Base-by-base conservation (phyloP, 2,113 vertebrate genomes). In the Jaculus jaculus region DNA sequence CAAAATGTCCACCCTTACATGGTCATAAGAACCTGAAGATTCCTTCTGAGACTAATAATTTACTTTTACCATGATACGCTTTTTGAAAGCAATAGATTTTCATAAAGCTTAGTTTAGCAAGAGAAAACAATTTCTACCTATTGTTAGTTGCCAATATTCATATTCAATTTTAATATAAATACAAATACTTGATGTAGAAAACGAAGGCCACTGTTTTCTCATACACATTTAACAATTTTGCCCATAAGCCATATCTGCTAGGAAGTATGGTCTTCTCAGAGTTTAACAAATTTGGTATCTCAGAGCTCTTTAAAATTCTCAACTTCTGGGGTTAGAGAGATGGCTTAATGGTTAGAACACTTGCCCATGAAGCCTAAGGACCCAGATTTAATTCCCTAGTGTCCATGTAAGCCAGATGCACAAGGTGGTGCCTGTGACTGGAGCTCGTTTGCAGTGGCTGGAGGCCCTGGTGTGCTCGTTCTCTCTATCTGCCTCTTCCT, bases 31-130 rank as follows among this genome's bases (percentile, higher is more conserved):
- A 81, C 11, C 18, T 42, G 30, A 21, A 61, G 6, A 39, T 47
- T 32, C 58, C 63, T 60, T 84, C 39, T 8, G 39, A 89, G 39
- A n/a, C 83, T 75, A 13, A 30, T 58, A 58, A 69, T 72, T 69
- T 58, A 37, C 51, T 32, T 73, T 69, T 3, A 83, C 17, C n/a
- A 1, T 34, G 16, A 3, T 71, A 10, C 15, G n/a, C 5, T 34
- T 71, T 85, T 88, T 71, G 7, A 85, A 91, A 72, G 91, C 77
- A 11, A 66, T 91, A 71, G 8, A 87, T 34, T 84, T 92, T 84
- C 47, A 24, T 34, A 61, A 79, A 24, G 37, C 66, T 85, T 83
- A 88, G 20, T 39, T 87, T 39, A 60, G 39, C 16, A 17, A 68
- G 66, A 73, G 37, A n/a, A 94, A 84, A 6, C 34, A 77, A 66